These are phyloP conservation scores for Rachycentron canadum DNA, from an alignment of 2,797 vertebrate species.

Conservation along the genomic window DNA sequence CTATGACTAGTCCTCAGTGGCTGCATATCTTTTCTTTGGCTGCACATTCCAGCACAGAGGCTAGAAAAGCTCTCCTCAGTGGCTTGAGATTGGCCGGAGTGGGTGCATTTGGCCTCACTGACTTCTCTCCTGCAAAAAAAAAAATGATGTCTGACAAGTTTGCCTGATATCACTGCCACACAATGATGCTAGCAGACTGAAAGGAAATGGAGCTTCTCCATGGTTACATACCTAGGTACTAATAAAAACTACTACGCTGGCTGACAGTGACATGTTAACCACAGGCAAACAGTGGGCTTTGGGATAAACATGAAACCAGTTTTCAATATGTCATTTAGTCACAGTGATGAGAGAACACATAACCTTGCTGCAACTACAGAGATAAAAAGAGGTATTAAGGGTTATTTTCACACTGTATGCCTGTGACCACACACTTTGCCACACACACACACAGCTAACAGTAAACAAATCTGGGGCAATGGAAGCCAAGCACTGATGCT, in stretches of 20 bases:
- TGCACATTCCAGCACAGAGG: slow-evolving; percentile 66
- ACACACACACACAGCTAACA: slow-evolving; percentile 50
- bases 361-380: slow-evolving; percentile 7
- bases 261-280: slow-evolving; percentile 53
- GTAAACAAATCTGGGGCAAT: slow-evolving; percentile 66
- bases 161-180: slow-evolving; percentile 60
- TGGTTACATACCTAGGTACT: slow-evolving; percentile 36
- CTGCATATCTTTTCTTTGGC: slow-evolving; percentile 62
- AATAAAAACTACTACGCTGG: slow-evolving; percentile 40
- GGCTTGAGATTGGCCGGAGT: slow-evolving; percentile 50
- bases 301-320: slow-evolving; percentile 33
- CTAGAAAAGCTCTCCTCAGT: slow-evolving; percentile 44
- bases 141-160: slow-evolving; percentile 72
- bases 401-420: slow-evolving; percentile 35
- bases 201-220: slow-evolving; percentile 59
- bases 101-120: slow-evolving; percentile 32
- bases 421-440: slow-evolving; percentile 44
- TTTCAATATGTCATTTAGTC: slow-evolving; percentile 36
- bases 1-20: slow-evolving; percentile 64
- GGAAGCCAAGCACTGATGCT: slow-evolving; percentile 72
- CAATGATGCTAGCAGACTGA: slow-evolving; percentile 44
- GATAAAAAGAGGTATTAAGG: slow-evolving; percentile 31
- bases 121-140: slow-evolving; percentile 38
- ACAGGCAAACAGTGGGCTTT: slow-evolving; percentile 29
- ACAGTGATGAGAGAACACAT: slow-evolving; percentile 19